Conservation (phyloP, 2,797 vertebrate genomes). For the Pantherophis alleghaniensis region DNA sequence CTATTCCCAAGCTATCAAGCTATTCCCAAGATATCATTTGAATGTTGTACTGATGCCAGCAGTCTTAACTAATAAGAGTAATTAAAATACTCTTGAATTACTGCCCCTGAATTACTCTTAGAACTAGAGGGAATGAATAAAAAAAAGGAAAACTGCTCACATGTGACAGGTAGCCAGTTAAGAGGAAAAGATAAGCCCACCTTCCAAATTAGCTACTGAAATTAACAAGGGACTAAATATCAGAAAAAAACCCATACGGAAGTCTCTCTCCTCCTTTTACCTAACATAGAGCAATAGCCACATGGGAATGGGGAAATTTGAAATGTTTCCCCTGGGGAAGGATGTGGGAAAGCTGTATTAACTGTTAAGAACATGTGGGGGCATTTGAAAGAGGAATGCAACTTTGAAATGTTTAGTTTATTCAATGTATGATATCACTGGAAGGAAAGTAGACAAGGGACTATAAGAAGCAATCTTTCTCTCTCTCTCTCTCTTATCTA, state of each 20-base stretch:
- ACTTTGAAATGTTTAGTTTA: neutral
- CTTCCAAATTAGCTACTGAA: neutral
- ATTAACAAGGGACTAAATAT: neutral
- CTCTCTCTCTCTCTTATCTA: neutral
- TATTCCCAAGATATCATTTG: neutral
- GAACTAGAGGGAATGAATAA: neutral
- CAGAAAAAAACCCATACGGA: too few relatives aligned
- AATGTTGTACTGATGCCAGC: neutral
- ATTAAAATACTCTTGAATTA: neutral
- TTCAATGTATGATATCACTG: neutral
- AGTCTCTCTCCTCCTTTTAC: neutral
- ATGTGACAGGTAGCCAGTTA: neutral
- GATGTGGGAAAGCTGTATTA: neutral
- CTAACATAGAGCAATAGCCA: neutral
- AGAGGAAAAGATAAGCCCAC: neutral
- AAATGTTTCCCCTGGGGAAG: neutral
- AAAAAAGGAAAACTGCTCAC: neutral
- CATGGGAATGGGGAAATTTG: neutral
- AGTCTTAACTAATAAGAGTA: neutral
- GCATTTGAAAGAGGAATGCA: neutral
- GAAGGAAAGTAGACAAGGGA: neutral
- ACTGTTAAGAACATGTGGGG: neutral
- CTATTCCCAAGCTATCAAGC: neutral
- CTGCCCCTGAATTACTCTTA: neutral
- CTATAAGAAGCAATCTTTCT: neutral